Evolutionary conservation across 1,140 invertebrate species (phyloP).

Genomic region (Solenopsis fugax): DNA sequence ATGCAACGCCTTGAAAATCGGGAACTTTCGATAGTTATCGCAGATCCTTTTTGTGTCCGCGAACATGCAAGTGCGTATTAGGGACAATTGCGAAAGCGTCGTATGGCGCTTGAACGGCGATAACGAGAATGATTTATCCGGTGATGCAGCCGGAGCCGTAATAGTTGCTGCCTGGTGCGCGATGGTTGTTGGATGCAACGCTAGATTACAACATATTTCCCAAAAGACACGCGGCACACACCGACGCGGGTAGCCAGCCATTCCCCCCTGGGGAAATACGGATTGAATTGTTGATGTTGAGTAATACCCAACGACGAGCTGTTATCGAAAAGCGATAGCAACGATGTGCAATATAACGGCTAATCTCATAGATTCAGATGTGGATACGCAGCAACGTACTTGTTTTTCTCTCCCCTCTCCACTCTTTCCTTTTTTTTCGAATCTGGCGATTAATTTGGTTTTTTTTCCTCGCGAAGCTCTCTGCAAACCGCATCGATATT

Average conservation of each 20-base stretch:
- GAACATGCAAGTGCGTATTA: neutral
- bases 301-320: slow-evolving; percentile 62
- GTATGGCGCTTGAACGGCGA: neutral
- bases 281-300: slow-evolving; percentile 80
- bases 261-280: slow-evolving; percentile 73
- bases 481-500: neutral
- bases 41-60: neutral
- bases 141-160: neutral
- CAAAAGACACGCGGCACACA: slow-evolving; percentile 35
- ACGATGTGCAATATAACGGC: slow-evolving; percentile 7
- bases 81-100: neutral
- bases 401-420: neutral
- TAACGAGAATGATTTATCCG: slow-evolving; percentile 56
- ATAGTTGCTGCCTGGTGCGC: slow-evolving; percentile 24
- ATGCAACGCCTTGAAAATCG: neutral
- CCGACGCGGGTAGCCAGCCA: neutral
- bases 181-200: slow-evolving; percentile 6
- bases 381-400: neutral
- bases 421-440: neutral
- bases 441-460: slow-evolving; percentile 20
- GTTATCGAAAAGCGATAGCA: slow-evolving; percentile 71
- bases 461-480: neutral
- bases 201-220: slow-evolving; percentile 70
- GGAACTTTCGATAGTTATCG: neutral
- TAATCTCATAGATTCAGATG: slow-evolving; percentile 52